Base-by-base conservation (phyloP, 2,113 vertebrate species). In the Cercopithecus mona region DNA sequence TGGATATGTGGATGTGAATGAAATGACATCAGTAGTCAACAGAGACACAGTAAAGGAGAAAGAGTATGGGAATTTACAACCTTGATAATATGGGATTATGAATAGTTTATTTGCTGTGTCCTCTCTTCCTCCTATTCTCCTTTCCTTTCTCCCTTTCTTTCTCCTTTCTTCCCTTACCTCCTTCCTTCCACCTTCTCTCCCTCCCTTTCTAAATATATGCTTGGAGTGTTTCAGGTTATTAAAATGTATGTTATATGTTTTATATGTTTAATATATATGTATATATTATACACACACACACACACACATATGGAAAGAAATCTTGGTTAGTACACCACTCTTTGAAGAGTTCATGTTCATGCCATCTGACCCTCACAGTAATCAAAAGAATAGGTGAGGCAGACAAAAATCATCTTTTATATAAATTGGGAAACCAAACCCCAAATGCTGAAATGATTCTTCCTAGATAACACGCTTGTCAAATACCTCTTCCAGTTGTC, bases 391-490 rank as follows among this genome's bases (percentile, higher is more conserved):
- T 81, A 87, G 92, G 30, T 12, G 75, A 18, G 55, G 4, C 68
- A 68, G 78, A 55, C 0, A 55, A 59, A 64, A 73, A 75, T 50
- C 3, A 35, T 40, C 45, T 25, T 88, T 94, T 82, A 43, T 87
- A 55, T 82, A 86, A 75, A 55, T 10, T 22, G 66, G 7, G 30
- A 90, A 83, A 84, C 6, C 48, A 23, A 91, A 48, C 17, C n/a
- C n/a, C 43, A 23, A 45, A 88, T 85, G 20, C 18, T 79, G 50
- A 94, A 57, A 66, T 87, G n/a, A 83, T 13, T 80, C 43, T 95
- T 68, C 18, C 23, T 30, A 38, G 64, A 18, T 14, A 66, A 66
- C 23, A 4, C 27, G 20, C 13, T 32, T 45, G 10, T 18, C 72
- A 70, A 61, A 66, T 20, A 68, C 4, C 30, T 7, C 43, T 76